Evolutionary conservation across 2,888 invertebrate genomes (phyloP).

Genomic region (Argyresthia goedartella): DNA sequence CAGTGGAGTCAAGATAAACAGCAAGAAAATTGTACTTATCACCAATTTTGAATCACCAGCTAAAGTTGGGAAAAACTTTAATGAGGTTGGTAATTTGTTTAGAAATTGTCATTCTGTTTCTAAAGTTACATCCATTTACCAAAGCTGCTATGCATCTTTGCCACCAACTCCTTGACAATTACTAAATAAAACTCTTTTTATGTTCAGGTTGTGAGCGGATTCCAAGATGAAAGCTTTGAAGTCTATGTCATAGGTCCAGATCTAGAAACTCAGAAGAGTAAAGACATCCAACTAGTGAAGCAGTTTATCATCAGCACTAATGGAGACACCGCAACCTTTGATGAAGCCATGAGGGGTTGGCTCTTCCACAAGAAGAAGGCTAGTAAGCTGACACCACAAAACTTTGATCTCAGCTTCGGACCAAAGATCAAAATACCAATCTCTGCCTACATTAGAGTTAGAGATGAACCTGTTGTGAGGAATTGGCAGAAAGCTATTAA

Average conservation of each 20-base stretch:
- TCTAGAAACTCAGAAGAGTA: slow-evolving; percentile 33
- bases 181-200: background rate
- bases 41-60: slow-evolving; percentile 70
- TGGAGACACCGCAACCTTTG: slow-evolving; percentile 64
- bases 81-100: slow-evolving; percentile 31
- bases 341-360: slow-evolving; percentile 72
- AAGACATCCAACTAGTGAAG: slow-evolving; percentile 34
- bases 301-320: slow-evolving; percentile 51
- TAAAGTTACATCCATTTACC: background rate
- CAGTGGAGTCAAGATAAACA: slow-evolving; percentile 28
- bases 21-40: slow-evolving; percentile 73
- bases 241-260: slow-evolving; percentile 74
- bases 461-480: slow-evolving; percentile 53
- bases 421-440: slow-evolving; percentile 73
- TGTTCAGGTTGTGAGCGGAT: slow-evolving; percentile 57
- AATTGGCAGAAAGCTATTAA: slow-evolving; percentile 43
- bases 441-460: slow-evolving; percentile 64
- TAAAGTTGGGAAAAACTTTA: slow-evolving; percentile 49
- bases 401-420: slow-evolving; percentile 73
- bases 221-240: slow-evolving; percentile 68
- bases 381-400: slow-evolving; percentile 72
- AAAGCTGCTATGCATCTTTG: background rate
- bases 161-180: background rate
- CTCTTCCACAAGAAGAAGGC: slow-evolving; percentile 65
- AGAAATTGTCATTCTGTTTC: background rate